Evolutionary conservation across 2,888 invertebrate genomes (phyloP), one percentile per base, ranked within the genome.

Genomic region (Celastrina argiolus): DNA sequence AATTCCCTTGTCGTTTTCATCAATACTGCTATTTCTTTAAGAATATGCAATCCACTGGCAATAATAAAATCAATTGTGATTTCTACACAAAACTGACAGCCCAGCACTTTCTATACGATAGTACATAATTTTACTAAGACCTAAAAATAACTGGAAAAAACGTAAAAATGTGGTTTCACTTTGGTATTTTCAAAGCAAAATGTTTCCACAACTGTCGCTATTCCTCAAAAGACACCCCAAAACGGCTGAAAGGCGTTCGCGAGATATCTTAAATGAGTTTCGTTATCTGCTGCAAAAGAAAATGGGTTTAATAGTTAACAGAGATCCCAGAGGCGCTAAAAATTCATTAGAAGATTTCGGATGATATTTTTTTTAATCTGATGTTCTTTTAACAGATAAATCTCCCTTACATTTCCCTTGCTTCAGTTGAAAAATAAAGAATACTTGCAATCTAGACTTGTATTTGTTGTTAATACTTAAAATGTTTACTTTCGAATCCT

Each of bases 201-300:
- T 36, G 61, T 36, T 61, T 84, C 82, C 69, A 80, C 68, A 22
- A 68, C 63, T 67, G 69, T 67, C 72, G 18, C 69, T 81, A 80
- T 81, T 73, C 80, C 67, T 76, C 72, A 69, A 75, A 76, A 76
- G 85, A 85, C 87, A 88, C 87, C 88, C 89, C 80, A 85, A 90
- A 89, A 85, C 80, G 83, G 78, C 83, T 86, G 84, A 87, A 85
- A 85, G 82, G 84, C 86, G 84, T 85, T 84, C 76, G 81, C 82
- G 76, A 86, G 88, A 87, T 90, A 90, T 90, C 89, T 86, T 87
- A 87, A 91, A 90, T 88, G 89, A 88, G 90, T 90, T 90, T 89
- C 87, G 87, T 90, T 91, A 90, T 90, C 90, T 89, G 76, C 72
- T 76, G 81, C 81, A 80, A 87, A 86, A 87, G 88, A 88, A 88